Evolutionary conservation across 2,888 invertebrate genomes (phyloP).

Genomic region (Cryptus viduatorius): DNA sequence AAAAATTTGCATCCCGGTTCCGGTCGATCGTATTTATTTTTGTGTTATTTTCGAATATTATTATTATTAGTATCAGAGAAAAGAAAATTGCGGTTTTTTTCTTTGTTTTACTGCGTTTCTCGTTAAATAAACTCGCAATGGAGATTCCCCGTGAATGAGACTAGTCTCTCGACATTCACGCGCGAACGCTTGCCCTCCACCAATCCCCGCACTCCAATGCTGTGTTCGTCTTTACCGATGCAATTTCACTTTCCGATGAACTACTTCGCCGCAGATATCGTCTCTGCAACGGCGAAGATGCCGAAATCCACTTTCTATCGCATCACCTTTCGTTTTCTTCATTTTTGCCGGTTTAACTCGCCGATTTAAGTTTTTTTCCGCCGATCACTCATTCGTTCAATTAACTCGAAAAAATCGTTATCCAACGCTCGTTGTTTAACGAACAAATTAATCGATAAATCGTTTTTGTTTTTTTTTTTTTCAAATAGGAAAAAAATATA

Average conservation of each 20-base stretch:
- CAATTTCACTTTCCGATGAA: conserved; percentile 62
- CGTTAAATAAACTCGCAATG: not conserved
- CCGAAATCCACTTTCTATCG: conserved; percentile 54
- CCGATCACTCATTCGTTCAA: not conserved
- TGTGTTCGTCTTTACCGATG: conserved; percentile 31
- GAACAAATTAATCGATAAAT: too few relatives aligned
- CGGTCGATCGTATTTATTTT: not conserved
- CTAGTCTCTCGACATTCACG: conserved; percentile 19
- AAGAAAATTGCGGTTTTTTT: not conserved
- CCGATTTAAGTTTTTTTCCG: not conserved
- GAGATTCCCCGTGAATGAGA: not conserved
- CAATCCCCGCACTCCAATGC: not conserved
- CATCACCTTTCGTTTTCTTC: conserved; percentile 23
- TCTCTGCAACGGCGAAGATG: conserved; percentile 39
- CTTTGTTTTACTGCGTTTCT: not conserved
- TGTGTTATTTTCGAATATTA: not conserved
- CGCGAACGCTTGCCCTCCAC: not conserved
- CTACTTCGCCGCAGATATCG: conserved; percentile 46
- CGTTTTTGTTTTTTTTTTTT: not conserved
- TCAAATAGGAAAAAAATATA: not conserved
- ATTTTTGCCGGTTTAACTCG: not conserved
- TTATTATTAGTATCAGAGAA: not conserved
- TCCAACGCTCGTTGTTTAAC: too few relatives aligned
- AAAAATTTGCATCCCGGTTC: not conserved
- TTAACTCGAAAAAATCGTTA: too few relatives aligned